phyloP scores from a whole-genome alignment of 2,888 invertebrate genomes.

The Nemotelus pantherinus region DNA sequence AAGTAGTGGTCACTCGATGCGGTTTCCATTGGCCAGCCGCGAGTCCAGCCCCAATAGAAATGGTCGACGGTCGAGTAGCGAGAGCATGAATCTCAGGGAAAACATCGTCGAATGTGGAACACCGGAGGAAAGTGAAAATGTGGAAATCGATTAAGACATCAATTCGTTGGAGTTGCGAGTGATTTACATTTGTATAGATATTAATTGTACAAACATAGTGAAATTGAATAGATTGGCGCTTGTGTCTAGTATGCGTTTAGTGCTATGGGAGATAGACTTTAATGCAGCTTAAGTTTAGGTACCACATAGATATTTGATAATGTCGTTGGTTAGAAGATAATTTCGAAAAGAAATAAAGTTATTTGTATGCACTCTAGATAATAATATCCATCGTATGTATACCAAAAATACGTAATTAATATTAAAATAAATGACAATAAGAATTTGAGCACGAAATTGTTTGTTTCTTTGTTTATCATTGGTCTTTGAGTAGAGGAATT shows the following conservation, averaged over 20 bases:
- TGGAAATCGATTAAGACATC: slow-evolving; percentile 62
- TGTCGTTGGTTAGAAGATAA: neutral
- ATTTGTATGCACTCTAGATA: too few relatives aligned
- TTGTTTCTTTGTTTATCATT: too few relatives aligned
- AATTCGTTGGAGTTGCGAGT: neutral
- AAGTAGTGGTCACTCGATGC: slow-evolving; percentile 43
- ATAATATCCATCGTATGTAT: neutral
- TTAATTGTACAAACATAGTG: too few relatives aligned
- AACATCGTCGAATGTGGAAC: slow-evolving; percentile 50
- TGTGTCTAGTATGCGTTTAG: too few relatives aligned
- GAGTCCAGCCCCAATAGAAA: slow-evolving; percentile 46
- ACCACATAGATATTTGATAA: neutral
- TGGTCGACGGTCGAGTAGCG: slow-evolving; percentile 30
- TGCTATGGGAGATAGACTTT: too few relatives aligned
- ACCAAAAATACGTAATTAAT: slow-evolving; percentile 39
- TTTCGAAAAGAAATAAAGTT: too few relatives aligned
- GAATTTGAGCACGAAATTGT: neutral
- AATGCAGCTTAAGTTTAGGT: neutral
- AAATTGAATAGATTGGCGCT: too few relatives aligned
- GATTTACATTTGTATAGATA: too few relatives aligned
- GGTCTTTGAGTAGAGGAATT: too few relatives aligned
- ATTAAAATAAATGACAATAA: slow-evolving; percentile 30
- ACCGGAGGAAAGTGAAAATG: slow-evolving; percentile 62
- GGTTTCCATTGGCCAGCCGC: slow-evolving; percentile 45
- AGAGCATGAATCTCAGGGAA: slow-evolving; percentile 8